Evolutionary conservation across 2,113 vertebrate genomes (phyloP).

Genomic region (Prolemur simus): DNA sequence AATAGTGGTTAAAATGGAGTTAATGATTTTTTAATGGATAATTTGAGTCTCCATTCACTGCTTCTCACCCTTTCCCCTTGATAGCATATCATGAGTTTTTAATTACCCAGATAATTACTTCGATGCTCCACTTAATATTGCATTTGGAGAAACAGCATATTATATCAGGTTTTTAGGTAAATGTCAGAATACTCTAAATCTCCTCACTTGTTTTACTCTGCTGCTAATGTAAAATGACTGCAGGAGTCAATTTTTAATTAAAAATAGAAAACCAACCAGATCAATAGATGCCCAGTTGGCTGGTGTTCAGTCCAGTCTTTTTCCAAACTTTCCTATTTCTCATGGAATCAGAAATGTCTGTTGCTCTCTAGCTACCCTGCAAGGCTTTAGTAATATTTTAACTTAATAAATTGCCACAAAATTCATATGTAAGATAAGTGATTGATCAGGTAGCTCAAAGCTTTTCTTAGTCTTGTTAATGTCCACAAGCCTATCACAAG

Average conservation of each 20-base stretch:
- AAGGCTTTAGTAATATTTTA: constrained; percentile 58
- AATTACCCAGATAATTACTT: constrained; percentile 60
- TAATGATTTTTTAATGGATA: constrained; percentile 62
- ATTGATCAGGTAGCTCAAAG: constrained; percentile 32
- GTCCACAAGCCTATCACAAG: constrained; percentile 30
- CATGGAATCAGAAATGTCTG: constrained; percentile 54
- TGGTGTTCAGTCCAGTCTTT: constrained; percentile 55
- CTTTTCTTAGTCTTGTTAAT: constrained; percentile 61
- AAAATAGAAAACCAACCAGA: constrained; percentile 70
- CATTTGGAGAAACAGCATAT: constrained; percentile 10
- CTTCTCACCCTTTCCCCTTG: constrained; percentile 29
- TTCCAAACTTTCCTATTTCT: constrained; percentile 7
- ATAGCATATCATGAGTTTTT: constrained; percentile 29
- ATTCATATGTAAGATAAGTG: constrained; percentile 56
- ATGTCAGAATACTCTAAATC: constrained; percentile 32
- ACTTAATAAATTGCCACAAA: constrained; percentile 64
- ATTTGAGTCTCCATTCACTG: constrained; percentile 25
- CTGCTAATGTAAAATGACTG: constrained; percentile 73
- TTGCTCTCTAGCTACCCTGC: constrained; percentile 42
- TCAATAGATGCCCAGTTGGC: constrained; percentile 44
- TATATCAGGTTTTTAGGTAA: constrained; percentile 44
- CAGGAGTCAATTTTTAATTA: constrained; percentile 82
- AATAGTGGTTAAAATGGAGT: constrained; percentile 49
- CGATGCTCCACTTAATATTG: constrained; percentile 5
- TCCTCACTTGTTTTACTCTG: constrained; percentile 44